A percentile compares a stretch with the other conserved stretches of the same genome.
Evolutionary conservation across 1,140 invertebrate species (phyloP).

Genomic region (Trachelipus rathkii): DNA sequence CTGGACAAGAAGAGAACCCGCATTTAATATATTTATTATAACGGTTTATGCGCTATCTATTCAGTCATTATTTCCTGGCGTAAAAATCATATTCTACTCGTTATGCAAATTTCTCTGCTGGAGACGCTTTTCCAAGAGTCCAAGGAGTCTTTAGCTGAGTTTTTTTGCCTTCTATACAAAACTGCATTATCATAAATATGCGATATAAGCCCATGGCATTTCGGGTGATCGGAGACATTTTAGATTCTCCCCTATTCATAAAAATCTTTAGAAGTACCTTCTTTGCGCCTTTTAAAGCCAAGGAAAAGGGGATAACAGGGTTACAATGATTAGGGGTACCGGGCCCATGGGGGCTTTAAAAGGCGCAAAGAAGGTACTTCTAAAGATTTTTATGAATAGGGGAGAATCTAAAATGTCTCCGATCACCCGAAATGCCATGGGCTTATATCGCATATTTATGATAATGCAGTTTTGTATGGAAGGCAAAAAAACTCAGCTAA

Average conservation of each 20-base stretch:
- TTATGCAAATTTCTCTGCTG: not conserved
- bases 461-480: slow-evolving; percentile 8
- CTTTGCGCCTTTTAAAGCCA: not conserved
- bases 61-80: not conserved
- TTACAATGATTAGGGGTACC: not conserved
- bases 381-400: slow-evolving; percentile 11
- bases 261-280: not conserved
- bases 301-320: too few relatives aligned
- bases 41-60: not conserved
- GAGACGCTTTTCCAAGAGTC: not conserved
- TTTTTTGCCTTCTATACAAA: not conserved
- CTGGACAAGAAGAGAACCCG: not conserved
- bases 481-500: not conserved
- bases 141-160: not conserved
- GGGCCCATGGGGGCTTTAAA: not conserved
- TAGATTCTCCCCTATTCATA: slow-evolving; percentile 8
- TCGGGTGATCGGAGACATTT: not conserved
- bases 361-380: not conserved
- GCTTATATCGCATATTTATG: slow-evolving; percentile 11
- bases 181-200: slow-evolving; percentile 13
- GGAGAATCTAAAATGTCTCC: slow-evolving; percentile 2
- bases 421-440: not conserved
- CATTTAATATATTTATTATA: slow-evolving; percentile 1
- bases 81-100: slow-evolving; percentile 10
- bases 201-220: not conserved